Conservation (phyloP, 2,797 vertebrate genomes). For the Hirundo rustica region DNA sequence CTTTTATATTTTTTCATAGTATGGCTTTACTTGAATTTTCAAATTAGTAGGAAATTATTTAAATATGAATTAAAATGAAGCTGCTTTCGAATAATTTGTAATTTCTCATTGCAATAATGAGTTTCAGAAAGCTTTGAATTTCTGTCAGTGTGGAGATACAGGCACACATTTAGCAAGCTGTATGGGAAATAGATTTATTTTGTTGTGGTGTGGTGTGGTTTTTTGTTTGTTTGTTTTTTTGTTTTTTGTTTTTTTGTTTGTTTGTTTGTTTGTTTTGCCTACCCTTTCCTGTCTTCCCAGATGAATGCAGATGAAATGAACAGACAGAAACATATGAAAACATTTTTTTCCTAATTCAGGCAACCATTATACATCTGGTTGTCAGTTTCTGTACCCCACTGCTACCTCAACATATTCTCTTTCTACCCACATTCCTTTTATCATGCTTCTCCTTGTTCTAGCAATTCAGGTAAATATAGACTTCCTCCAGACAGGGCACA, state of each 20-base stretch:
- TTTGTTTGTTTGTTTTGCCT: not conserved
- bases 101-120: not conserved
- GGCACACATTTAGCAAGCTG: not conserved
- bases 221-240: too few relatives aligned
- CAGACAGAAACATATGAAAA: not conserved
- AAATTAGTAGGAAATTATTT: not conserved
- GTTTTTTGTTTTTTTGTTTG: too few relatives aligned
- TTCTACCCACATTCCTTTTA: not conserved
- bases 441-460: not conserved
- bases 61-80: not conserved
- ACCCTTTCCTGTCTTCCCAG: not conserved
- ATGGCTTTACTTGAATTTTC: not conserved
- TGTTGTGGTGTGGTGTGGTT: too few relatives aligned
- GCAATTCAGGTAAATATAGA: not conserved
- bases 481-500: not conserved
- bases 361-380: not conserved
- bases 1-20: not conserved
- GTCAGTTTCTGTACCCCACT: not conserved
- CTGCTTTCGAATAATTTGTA: not conserved
- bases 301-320: not conserved
- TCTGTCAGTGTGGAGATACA: not conserved
- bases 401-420: not conserved
- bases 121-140: not conserved
- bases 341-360: not conserved
- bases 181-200: not conserved